These are phyloP conservation scores for Hyposoter didymator DNA, from an alignment of 2,888 invertebrate species.

Conservation along the genomic window DNA sequence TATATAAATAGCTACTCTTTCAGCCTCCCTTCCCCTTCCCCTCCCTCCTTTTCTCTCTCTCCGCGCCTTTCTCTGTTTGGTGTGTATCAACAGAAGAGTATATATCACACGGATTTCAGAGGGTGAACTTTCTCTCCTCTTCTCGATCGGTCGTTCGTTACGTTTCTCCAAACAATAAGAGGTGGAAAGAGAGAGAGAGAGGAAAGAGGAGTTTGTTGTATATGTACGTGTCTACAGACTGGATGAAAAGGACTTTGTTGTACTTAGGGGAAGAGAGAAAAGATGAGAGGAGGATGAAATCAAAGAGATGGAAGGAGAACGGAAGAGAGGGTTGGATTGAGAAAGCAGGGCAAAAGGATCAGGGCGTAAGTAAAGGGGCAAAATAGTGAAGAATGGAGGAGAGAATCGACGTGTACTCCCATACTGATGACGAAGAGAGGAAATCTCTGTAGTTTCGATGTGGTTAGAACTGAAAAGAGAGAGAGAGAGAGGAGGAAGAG, in stretches of 20 bases:
- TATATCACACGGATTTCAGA: constrained; percentile 56
- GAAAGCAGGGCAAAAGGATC: constrained; percentile 28
- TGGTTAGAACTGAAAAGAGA: constrained; percentile 16
- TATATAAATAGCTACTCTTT: constrained; percentile 12
- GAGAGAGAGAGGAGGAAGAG: constrained; percentile 26
- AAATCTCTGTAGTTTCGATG: constrained; percentile 58
- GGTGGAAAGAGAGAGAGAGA: constrained; percentile 34
- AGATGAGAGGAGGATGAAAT: constrained; percentile 6
- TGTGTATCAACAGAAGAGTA: constrained; percentile 38
- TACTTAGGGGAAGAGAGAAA: constrained; percentile 22
- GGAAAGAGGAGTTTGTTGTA: constrained; percentile 13
- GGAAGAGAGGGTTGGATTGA: not conserved
- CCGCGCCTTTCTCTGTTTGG: constrained; percentile 22
- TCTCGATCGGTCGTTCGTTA: constrained; percentile 64
- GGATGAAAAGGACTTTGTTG: constrained; percentile 47
- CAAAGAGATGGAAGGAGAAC: constrained; percentile 9
- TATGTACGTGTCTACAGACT: constrained; percentile 16
- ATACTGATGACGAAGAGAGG: constrained; percentile 60
- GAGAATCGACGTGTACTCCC: constrained; percentile 64
- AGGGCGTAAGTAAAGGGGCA: constrained; percentile 32
- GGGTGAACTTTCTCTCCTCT: constrained; percentile 60
- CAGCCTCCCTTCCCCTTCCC: not conserved
- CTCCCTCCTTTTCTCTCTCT: not conserved
- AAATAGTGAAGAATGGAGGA: constrained; percentile 47
- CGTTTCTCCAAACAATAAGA: constrained; percentile 65